Base-by-base conservation (phyloP, 2,113 vertebrate species). In the Periophthalmus modestus region DNA sequence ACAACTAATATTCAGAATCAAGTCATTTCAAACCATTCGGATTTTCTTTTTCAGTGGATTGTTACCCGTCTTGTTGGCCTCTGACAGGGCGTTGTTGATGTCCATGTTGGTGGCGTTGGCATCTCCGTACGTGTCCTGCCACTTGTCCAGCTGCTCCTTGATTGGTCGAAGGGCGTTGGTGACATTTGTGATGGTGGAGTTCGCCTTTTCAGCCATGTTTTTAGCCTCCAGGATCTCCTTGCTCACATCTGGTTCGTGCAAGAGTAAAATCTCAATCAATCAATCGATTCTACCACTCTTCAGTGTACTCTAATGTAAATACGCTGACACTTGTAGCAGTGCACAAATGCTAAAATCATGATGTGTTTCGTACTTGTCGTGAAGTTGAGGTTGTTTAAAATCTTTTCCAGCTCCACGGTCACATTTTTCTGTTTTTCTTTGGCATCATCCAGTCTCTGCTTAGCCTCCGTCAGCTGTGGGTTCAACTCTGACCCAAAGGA, bases 51-150 rank as follows among this genome's bases (percentile, higher is more conserved):
- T 28, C 28, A 28, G 28, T 1, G 28, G 3, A 28, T 28, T 28
- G 6, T 55, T 85, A 99, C 98, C 96, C 0, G 97, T 96, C 43
- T 89, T 93, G 83, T 94, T 96, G 73, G 96, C 96, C 0, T 97
- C 95, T 3, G 90, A 93, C 66, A 97, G 91, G 16, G 91, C 97
- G 34, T 90, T 92, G 83, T 92, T 95, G 84, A 99, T 92, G 67
- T 96, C 96, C 23, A 94, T 89, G n/a, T 89, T 92, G 69, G 91
- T 91, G 93, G 89, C 43, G 70, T 95, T 93, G 12, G 86, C 46
- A 52, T 92, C 82, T 2, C 94, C 91, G 0, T 95, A 96, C 18
- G 92, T 89, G 67, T 92, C 72, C 77, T 94, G 92, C 98, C 98
- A 99, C 19, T 84, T 70, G 48, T 96, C 94, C 71, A 98, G 87